Percentiles rank a stretch among this genome's conserved stretches.
phyloP scores from a whole-genome alignment of 2,888 invertebrate species.

The Carabus problematicus region DNA sequence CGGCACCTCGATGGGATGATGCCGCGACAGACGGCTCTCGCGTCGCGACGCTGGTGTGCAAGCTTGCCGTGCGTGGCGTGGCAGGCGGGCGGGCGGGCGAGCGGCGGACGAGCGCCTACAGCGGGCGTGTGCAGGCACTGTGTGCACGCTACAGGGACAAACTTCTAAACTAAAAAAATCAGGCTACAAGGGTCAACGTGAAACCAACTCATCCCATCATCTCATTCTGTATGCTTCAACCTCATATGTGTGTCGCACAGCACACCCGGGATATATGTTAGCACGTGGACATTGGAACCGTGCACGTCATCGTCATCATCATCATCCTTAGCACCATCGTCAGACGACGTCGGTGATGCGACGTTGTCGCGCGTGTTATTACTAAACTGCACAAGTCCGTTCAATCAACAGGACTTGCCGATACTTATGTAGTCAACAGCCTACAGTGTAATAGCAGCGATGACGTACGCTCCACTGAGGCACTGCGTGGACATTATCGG shows the following conservation, averaged over 20 bases:
- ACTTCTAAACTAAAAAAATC: slow-evolving; percentile 38
- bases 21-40: slow-evolving; percentile 25
- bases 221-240: slow-evolving; percentile 58
- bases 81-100: slow-evolving; percentile 39
- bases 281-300: background rate
- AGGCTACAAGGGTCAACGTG: slow-evolving; percentile 39
- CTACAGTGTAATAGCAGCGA: too few species aligned
- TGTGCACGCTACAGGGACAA: slow-evolving; percentile 46
- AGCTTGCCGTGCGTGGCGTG: slow-evolving; percentile 44
- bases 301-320: background rate
- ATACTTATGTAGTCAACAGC: too few species aligned
- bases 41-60: slow-evolving; percentile 42
- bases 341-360: too few species aligned
- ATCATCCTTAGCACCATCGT: background rate
- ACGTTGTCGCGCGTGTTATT: too few species aligned
- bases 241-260: slow-evolving; percentile 24
- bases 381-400: too few species aligned
- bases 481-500: too few species aligned
- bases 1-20: background rate
- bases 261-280: slow-evolving; percentile 7
- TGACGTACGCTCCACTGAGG: too few species aligned
- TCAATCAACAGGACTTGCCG: too few species aligned
- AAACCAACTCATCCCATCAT: slow-evolving; percentile 42
- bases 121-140: slow-evolving; percentile 46
- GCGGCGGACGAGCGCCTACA: slow-evolving; percentile 33